phyloP scores from a whole-genome alignment of 2,797 vertebrate species.

The Sarcoramphus papa region DNA sequence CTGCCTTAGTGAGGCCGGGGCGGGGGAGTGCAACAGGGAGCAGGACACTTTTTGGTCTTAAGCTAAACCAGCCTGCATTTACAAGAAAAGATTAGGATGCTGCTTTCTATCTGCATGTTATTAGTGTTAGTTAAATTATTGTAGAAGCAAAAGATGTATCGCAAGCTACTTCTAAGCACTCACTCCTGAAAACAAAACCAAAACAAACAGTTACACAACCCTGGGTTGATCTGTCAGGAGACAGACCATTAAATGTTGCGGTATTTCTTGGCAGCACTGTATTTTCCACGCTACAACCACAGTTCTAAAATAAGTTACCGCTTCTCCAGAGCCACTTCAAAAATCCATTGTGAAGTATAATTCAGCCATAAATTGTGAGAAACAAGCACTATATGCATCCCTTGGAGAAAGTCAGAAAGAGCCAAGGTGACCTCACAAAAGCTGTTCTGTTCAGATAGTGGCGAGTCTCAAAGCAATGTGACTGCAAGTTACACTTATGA shows the following conservation, averaged over 20 bases:
- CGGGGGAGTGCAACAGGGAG: not conserved
- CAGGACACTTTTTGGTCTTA: not conserved
- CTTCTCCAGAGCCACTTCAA: not conserved
- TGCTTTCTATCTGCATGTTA: not conserved
- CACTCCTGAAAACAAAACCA: not conserved
- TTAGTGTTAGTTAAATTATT: not conserved
- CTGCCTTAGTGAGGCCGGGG: not conserved
- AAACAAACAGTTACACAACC: not conserved
- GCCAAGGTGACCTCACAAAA: fast-evolving
- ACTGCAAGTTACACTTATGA: not conserved
- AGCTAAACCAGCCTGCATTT: not conserved
- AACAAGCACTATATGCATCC: not conserved
- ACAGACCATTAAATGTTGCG: not conserved
- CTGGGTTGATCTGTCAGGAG: not conserved
- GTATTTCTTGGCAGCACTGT: not conserved
- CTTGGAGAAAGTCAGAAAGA: not conserved
- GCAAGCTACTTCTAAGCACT: not conserved
- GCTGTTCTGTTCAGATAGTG: not conserved
- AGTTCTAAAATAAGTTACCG: not conserved
- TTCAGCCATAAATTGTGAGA: not conserved
- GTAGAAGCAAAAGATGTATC: not conserved
- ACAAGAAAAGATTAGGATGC: not conserved
- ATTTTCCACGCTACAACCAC: not conserved
- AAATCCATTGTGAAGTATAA: not conserved
- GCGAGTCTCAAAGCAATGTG: not conserved